These are phyloP conservation scores for Bovichtus diacanthus DNA, from an alignment of 2,797 vertebrate species.

Conservation along the genomic window DNA sequence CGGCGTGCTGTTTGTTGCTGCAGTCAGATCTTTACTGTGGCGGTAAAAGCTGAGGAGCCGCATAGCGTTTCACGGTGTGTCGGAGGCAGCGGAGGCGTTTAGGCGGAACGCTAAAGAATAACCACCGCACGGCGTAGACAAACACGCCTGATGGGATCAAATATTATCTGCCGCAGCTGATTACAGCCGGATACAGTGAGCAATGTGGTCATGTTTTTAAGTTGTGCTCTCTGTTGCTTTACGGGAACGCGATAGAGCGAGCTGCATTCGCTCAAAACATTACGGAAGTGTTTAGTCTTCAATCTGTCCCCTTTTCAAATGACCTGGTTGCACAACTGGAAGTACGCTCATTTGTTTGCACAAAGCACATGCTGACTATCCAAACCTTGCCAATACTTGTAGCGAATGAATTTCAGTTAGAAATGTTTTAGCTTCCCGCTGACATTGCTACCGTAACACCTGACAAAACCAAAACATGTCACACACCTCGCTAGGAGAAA, in stretches of 20 bases:
- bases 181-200: not conserved
- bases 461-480: not conserved
- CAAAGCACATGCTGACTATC: not conserved
- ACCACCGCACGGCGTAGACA: slow-evolving; percentile 43
- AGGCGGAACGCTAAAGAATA: slow-evolving; percentile 56
- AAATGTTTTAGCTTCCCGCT: too few relatives aligned
- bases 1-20: slow-evolving; percentile 48
- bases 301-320: too few relatives aligned
- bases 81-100: slow-evolving; percentile 31
- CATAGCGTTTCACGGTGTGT: slow-evolving; percentile 27
- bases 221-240: not conserved
- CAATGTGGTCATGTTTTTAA: not conserved
- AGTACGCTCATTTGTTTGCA: too few relatives aligned
- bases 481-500: not conserved
- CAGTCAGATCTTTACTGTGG: slow-evolving; percentile 61
- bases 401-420: not conserved
- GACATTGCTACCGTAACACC: not conserved
- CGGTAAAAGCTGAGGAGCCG: slow-evolving; percentile 59
- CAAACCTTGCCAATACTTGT: not conserved
- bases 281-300: too few relatives aligned
- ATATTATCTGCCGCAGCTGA: not conserved
- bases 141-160: slow-evolving; percentile 18
- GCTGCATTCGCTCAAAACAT: not conserved
- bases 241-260: not conserved
- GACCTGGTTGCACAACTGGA: too few relatives aligned